Evolutionary conservation across 2,888 invertebrate species (phyloP).

Genomic region (Ommatoiulus sabulosus): DNA sequence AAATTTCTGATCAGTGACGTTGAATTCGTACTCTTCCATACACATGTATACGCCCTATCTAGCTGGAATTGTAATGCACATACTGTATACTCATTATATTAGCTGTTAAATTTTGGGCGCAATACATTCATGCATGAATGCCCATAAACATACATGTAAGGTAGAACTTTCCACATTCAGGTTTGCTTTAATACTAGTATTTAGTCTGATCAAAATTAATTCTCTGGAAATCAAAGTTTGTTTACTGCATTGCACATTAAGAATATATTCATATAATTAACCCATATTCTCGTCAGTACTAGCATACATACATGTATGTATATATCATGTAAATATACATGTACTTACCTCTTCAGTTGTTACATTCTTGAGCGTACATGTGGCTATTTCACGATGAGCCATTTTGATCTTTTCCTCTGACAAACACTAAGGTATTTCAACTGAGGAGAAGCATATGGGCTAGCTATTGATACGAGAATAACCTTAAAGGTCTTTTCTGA

Average conservation of each 20-base stretch:
- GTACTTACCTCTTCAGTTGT: slow-evolving; percentile 3
- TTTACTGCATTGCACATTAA: not conserved
- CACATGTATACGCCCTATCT: too few species aligned
- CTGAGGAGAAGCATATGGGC: not conserved
- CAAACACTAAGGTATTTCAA: not conserved
- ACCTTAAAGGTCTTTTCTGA: not conserved
- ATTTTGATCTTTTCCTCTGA: not conserved
- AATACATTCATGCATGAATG: too few species aligned
- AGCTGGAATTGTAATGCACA: too few species aligned
- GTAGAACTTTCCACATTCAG: too few species aligned
- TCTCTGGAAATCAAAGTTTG: not conserved
- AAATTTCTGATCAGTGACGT: too few species aligned
- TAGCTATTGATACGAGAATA: not conserved
- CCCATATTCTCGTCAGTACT: not conserved
- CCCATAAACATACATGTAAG: too few species aligned
- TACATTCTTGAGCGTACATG: not conserved
- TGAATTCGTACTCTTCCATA: too few species aligned
- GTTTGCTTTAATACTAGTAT: too few species aligned
- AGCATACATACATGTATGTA: not conserved
- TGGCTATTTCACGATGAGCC: slow-evolving; percentile 8
- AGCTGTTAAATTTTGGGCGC: too few species aligned
- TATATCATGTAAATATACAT: not conserved
- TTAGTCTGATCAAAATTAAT: not conserved
- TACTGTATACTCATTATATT: too few species aligned
- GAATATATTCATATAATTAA: too few species aligned